Evolutionary conservation across 37 sponge, comb jelly and placozoan species (phyloP).

Genomic region (Hexactinellida sp.): DNA sequence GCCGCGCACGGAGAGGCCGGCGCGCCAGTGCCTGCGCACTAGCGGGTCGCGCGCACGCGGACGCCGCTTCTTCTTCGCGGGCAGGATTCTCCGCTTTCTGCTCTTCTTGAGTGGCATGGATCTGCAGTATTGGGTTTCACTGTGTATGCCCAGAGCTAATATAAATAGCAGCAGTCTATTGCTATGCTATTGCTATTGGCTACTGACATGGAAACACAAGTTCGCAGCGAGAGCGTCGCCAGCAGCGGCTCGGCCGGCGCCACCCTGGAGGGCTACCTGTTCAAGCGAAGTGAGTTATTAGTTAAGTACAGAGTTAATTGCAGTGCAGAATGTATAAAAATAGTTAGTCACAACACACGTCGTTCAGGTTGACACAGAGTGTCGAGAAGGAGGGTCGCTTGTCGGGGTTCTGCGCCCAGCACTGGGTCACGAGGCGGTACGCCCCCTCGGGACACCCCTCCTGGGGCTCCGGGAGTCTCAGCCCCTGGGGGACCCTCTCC

Average conservation of each 20-base stretch:
- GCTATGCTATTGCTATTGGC: no score
- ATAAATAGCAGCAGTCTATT: not conserved
- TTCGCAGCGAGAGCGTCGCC: not conserved
- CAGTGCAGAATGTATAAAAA: not conserved
- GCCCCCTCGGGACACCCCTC: slow-evolving; percentile 40
- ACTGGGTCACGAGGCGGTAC: slow-evolving; percentile 47
- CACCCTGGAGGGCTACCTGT: not conserved
- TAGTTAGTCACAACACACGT: not conserved
- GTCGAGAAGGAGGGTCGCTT: slow-evolving; percentile 40
- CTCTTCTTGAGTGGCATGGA: not conserved
- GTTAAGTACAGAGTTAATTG: not conserved
- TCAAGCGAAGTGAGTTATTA: not conserved
- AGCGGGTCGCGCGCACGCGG: not conserved
- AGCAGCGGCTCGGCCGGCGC: not conserved
- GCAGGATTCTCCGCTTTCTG: not conserved
- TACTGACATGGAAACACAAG: not conserved
- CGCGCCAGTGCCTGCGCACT: not conserved
- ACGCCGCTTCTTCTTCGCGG: not conserved
- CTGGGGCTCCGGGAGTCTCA: slow-evolving; percentile 24
- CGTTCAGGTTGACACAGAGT: slow-evolving; percentile 18
- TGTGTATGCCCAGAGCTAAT: not conserved
- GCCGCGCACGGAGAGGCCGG: not conserved
- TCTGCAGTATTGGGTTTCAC: not conserved
- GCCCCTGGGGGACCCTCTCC: slow-evolving; percentile 39
- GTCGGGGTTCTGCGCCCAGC: slow-evolving; percentile 45